A percentile compares a stretch with the other conserved stretches of the same genome.
Evolutionary conservation across 2,797 vertebrate genomes (phyloP).

Genomic region (Aphelocoma californica): DNA sequence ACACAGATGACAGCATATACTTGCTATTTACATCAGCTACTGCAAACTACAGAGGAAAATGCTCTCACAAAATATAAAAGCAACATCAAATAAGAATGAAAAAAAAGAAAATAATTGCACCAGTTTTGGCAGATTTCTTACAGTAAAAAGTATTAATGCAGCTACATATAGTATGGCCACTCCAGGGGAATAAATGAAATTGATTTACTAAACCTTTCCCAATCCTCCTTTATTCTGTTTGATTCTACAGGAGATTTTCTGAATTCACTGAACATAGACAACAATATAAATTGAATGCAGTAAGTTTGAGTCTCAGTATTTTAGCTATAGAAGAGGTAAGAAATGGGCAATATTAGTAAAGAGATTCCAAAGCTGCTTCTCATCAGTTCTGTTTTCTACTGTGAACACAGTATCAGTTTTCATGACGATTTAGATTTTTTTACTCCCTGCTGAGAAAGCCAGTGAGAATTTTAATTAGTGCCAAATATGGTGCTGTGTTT

Average conservation of each 20-base stretch:
- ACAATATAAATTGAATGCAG: background rate
- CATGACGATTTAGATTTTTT: background rate
- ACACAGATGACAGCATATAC: background rate
- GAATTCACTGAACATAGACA: background rate
- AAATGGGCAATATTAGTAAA: background rate
- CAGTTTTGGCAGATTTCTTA: background rate
- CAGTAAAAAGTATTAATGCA: background rate
- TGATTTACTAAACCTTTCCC: background rate
- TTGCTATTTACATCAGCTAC: background rate
- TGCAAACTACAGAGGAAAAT: background rate
- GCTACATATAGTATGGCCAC: background rate
- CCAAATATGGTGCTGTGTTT: background rate
- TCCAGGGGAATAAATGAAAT: background rate
- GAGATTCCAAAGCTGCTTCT: background rate
- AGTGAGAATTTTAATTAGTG: constrained; percentile 10
- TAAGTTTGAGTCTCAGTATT: background rate
- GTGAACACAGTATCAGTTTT: background rate
- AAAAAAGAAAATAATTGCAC: background rate
- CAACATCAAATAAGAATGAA: background rate
- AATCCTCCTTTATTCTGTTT: background rate
- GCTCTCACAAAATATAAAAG: background rate
- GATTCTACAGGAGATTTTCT: background rate
- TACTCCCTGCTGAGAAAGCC: background rate
- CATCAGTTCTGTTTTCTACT: background rate
- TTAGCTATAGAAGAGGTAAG: background rate